Base-by-base conservation (phyloP, 2,113 vertebrate species). In the Orcinus orca region DNA sequence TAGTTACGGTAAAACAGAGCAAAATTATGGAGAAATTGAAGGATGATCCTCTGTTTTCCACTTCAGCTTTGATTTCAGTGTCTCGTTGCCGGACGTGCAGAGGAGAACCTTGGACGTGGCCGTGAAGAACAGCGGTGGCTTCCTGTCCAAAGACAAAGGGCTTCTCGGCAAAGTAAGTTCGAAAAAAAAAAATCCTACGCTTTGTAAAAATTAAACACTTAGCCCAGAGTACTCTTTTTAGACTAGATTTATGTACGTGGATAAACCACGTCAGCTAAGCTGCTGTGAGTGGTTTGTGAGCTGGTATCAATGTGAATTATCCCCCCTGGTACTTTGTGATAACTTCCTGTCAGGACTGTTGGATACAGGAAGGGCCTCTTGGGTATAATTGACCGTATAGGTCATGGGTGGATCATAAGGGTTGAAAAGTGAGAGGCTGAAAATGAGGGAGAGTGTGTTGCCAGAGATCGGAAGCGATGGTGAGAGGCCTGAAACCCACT, bases 61-160 rank as follows among this genome's bases (percentile, higher is more conserved):
- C 96, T 4, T 93, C 98, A 99, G 99, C 97, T 99, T 99, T 97
- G 99, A 99, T 98, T 99, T 99, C 98, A 99, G 98, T 31, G 99
- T 99, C 50, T 99, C 99, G 1, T 92, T 99, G 13, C 99, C 99
- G 53, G 99, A 99, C 95, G 98, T 99, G 50, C 99, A 99, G 97
- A 99, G 99, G 91, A 98, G 99, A 93, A 99, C 99, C 1, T 98
- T 99, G 97, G 99, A 99, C 53, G 99, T 99, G 11, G 99, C 99
- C 0, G 99, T 99, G 95, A 99, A 99, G 98, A 99, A 99, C 97
- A 99, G 99, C 4, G 99, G 99, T 3, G 99, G 99, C 68, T 99
- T 99, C 97, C 98, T 99, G 95, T 99, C 99, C 98, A 99, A 99
- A 99, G 99, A 99, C 98, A 99, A 99, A 98, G 99, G 99, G 70